Percentiles rank a stretch among this genome's conserved stretches.
Evolutionary conservation across 2,113 vertebrate species (phyloP).

Genomic region (Istiophorus platypterus): DNA sequence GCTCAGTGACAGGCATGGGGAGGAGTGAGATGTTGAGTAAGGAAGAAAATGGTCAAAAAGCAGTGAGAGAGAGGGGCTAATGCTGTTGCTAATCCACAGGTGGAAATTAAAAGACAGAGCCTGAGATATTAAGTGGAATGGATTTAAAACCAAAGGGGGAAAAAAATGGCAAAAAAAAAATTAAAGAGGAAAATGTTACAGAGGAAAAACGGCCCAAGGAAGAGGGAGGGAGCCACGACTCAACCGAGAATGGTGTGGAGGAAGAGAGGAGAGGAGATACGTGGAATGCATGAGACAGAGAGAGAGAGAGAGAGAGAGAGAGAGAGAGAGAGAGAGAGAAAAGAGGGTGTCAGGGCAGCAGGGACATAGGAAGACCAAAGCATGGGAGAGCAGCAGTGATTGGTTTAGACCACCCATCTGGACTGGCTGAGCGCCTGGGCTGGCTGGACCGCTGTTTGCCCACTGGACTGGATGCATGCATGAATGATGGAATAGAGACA

Average conservation of each 20-base stretch:
- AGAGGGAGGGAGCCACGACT: background rate
- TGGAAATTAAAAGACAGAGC: background rate
- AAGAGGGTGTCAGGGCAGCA: conserved; percentile 42
- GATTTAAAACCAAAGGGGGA: too few species aligned
- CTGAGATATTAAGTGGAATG: background rate
- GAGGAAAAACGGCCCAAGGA: background rate
- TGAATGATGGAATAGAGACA: conserved; percentile 53
- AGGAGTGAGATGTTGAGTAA: background rate
- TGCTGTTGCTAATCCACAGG: background rate
- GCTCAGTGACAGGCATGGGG: background rate
- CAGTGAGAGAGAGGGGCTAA: background rate
- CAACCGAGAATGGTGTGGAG: background rate
- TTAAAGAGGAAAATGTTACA: background rate
- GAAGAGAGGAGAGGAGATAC: conserved; percentile 5
- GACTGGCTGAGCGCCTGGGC: conserved; percentile 69
- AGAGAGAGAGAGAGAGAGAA: background rate
- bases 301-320: background rate
- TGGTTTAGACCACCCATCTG: conserved; percentile 80
- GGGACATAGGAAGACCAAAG: conserved; percentile 50
- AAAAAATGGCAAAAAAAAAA: background rate
- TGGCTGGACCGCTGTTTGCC: conserved; percentile 42
- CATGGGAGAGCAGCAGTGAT: conserved; percentile 52
- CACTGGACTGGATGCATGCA: conserved; percentile 44
- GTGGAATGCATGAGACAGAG: conserved; percentile 23
- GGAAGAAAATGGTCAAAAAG: background rate